Percentiles rank a stretch among this genome's conserved stretches.
phyloP scores from a whole-genome alignment of 92 coral and sea anemone genomes.

The Zoanthus gigantus region DNA sequence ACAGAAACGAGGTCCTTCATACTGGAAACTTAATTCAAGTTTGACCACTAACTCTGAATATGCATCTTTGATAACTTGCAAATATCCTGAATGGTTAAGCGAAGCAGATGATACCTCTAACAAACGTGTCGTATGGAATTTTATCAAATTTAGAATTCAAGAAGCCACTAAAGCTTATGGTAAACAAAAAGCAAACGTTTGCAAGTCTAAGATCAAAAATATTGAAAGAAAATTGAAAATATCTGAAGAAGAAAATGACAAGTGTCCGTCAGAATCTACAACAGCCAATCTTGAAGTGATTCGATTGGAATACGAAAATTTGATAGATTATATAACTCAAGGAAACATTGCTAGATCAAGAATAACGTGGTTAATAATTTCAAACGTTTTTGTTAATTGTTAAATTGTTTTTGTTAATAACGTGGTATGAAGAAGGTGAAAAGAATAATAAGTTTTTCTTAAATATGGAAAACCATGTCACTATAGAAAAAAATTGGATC shows the following conservation, averaged over 20 bases:
- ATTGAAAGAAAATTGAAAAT: slow-evolving; percentile 1
- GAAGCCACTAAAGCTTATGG: slow-evolving; percentile 45
- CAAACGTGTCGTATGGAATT: slow-evolving; percentile 40
- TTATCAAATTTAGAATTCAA: slow-evolving; percentile 45
- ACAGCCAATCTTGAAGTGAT: not conserved
- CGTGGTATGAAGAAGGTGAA: slow-evolving; percentile 42
- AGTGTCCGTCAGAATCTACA: not conserved
- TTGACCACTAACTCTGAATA: slow-evolving; percentile 6
- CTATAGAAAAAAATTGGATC: slow-evolving; percentile 18
- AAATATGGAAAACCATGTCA: slow-evolving; percentile 23
- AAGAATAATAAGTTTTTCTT: slow-evolving; percentile 47
- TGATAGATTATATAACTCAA: not conserved
- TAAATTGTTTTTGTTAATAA: too few species aligned
- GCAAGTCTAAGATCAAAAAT: not conserved
- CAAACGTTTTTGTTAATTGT: too few species aligned
- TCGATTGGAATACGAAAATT: not conserved
- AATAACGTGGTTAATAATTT: not conserved
- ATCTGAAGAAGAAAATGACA: slow-evolving; percentile 1
- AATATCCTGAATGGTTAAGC: slow-evolving; percentile 6
- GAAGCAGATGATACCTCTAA: slow-evolving; percentile 19
- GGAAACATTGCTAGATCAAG: slow-evolving; percentile 5
- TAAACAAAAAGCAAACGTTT: slow-evolving; percentile 43
- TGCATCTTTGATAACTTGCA: slow-evolving; percentile 9
- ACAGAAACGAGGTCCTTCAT: slow-evolving; percentile 22
- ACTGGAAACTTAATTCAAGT: slow-evolving; percentile 41